phyloP scores from a whole-genome alignment of 2,888 invertebrate species.

The Amiota minor region DNA sequence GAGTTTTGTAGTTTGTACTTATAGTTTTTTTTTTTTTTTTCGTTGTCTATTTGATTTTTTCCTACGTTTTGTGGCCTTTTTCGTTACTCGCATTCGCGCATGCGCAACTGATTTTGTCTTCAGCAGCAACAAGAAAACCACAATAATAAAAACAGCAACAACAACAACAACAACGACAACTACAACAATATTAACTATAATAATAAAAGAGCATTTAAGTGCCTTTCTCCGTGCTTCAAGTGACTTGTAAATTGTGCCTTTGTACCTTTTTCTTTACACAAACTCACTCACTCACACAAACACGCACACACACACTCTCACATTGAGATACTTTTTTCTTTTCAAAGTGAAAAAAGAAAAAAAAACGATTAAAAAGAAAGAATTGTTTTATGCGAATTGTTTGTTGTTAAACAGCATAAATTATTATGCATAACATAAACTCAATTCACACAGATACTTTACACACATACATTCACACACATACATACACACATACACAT shows the following conservation, averaged over 20 bases:
- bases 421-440: slow-evolving; percentile 51
- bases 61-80: slow-evolving; percentile 21
- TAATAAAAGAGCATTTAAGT: slow-evolving; percentile 45
- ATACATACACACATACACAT: background rate
- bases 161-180: background rate
- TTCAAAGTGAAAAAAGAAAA: slow-evolving; percentile 28
- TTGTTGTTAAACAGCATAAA: slow-evolving; percentile 28
- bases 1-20: slow-evolving; percentile 36
- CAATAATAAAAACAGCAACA: slow-evolving; percentile 49
- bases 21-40: slow-evolving; percentile 44
- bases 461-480: background rate
- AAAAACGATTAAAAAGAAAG: background rate
- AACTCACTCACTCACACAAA: slow-evolving; percentile 22
- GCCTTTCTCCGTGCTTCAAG: slow-evolving; percentile 55
- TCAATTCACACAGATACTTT: slow-evolving; percentile 8
- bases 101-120: slow-evolving; percentile 61
- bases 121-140: too few species aligned
- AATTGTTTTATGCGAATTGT: slow-evolving; percentile 25
- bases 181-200: slow-evolving; percentile 17
- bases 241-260: slow-evolving; percentile 39
- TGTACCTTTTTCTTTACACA: slow-evolving; percentile 23
- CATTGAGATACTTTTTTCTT: slow-evolving; percentile 30
- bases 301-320: slow-evolving; percentile 27
- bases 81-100: slow-evolving; percentile 58
- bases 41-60: slow-evolving; percentile 26